A percentile compares a stretch with the other conserved stretches of the same genome.
Evolutionary conservation across 2,113 vertebrate genomes (phyloP).

Genomic region (Caretta caretta): DNA sequence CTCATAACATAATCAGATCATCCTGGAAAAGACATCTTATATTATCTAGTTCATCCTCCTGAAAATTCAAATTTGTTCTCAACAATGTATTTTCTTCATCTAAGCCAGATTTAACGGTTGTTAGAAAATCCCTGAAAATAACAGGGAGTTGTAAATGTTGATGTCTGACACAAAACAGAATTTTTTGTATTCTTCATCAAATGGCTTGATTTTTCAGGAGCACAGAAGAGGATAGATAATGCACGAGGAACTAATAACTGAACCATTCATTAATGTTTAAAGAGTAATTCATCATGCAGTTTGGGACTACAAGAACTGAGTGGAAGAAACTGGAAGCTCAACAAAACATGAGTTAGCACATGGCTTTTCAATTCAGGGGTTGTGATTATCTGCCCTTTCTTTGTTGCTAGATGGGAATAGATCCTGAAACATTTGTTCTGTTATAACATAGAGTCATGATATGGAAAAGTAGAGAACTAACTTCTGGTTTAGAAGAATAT

Average conservation of each 20-base stretch:
- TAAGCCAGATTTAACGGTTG: not conserved
- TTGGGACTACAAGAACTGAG: not conserved
- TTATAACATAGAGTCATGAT: not conserved
- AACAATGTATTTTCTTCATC: not conserved
- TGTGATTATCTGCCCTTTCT: not conserved
- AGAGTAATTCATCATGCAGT: not conserved
- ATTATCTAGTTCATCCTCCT: not conserved
- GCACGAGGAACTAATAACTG: not conserved
- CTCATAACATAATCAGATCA: constrained; percentile 19
- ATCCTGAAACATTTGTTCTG: not conserved
- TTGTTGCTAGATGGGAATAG: not conserved
- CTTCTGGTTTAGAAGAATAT: not conserved
- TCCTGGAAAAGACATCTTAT: not conserved
- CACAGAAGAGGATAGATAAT: not conserved
- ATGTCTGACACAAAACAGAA: not conserved
- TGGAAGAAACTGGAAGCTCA: not conserved
- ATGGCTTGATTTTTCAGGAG: not conserved
- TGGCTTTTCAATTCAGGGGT: not conserved
- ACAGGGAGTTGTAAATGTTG: not conserved
- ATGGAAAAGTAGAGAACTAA: not conserved
- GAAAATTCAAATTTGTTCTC: not conserved
- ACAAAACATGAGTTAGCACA: not conserved
- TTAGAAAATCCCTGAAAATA: not conserved
- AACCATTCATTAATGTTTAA: not conserved
- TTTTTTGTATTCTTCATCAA: not conserved